Evolutionary conservation across 2,888 invertebrate genomes (phyloP), one percentile per base, ranked within the genome.

Genomic region (Apodemia zela): DNA sequence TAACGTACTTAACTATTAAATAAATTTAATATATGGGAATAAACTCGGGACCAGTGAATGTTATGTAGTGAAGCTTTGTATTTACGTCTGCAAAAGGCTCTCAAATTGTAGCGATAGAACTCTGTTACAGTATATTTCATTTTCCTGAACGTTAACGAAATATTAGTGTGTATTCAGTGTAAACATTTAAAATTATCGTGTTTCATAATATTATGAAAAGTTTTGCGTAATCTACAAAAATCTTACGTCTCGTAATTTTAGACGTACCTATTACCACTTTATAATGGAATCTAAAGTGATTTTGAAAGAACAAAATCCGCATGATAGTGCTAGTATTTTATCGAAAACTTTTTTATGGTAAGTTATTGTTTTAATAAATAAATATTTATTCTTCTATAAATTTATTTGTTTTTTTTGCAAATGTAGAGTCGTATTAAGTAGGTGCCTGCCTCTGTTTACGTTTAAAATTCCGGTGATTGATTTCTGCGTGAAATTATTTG

Each of bases 331-430:
- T 0, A 94, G 94, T 79, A 74, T 92, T 59, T 65, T 94, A 25
- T 94, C 94, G 11, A 93, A 91, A 82, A 79, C 94, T 69, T 85
- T 94, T 74, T 93, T 94, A 75, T 93, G 93, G 95, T 95, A 81
- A 94, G 94, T 93, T 21, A 54, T 25, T 51, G 1, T 21, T 51
- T 47, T 17, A n/a, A 47, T n/a, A 47, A 17, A 17, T 47, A 4
- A 17, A 33, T 10, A 33, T 33, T 33, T 33, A 33, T 4, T 29
- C 5, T 29, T 29, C 5, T 29, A 3, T 29, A 29, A 4, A 5
- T 29, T 29, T 29, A 2, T 29, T 29, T 29, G 29, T 29, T 29
- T 29, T 3, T 29, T 29, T 3, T 29, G 5, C 5, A 29, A 29
- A 29, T 29, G 29, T 29, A 29, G 29, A 29, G 29, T 29, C 29